Evolutionary conservation across 2,797 vertebrate species (phyloP), one percentile per base, ranked within the genome.

Genomic region (Sebastes hopkinsi): DNA sequence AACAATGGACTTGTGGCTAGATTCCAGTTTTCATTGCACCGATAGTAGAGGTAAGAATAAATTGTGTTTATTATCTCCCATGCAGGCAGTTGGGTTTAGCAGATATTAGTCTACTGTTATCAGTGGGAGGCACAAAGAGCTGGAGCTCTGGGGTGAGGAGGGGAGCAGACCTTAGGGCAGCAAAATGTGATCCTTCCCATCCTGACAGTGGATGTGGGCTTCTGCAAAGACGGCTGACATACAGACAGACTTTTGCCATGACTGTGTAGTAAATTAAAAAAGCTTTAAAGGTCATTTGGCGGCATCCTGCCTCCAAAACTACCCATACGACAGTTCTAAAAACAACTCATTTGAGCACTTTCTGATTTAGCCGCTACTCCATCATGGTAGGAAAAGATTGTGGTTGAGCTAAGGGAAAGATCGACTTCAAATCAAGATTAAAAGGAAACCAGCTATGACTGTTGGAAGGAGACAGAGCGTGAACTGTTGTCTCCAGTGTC

Each of bases 1-100:
- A 92, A 89, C 83, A 85, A 88, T 84, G 61, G 69, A 54, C 30
- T 70, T 3, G 6, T 34, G 73, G 75, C 64, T 14, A 7, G 25
- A 66, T 74, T 84, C 62, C 75, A 73, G 61, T 55, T 78, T 78
- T 72, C 68, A 85, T n/a, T 61, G 68, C 55, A 23, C 25, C 0
- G 7, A 82, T 23, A 66, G 61, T 50, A 56, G 38, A 60, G 56
- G 38, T 22, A 32, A 34, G 22, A 73, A 72, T 55, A 72, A 72
- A 62, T 71, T 18, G 71, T 36, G 32, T 67, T 76, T 84, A 72
- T 84, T 62, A 79, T 56, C 29, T 67, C 55, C 22, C 14, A 9
- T 46, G 61, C 61, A 75, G 60, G 64, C 20, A 13, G 46, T 46
- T 42, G 38, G 34, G 32, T 74, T 77, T 72, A 68, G 60, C 8